Evolutionary conservation across 2,797 vertebrate genomes (phyloP).

Genomic region (Cephalopachus bancanus): DNA sequence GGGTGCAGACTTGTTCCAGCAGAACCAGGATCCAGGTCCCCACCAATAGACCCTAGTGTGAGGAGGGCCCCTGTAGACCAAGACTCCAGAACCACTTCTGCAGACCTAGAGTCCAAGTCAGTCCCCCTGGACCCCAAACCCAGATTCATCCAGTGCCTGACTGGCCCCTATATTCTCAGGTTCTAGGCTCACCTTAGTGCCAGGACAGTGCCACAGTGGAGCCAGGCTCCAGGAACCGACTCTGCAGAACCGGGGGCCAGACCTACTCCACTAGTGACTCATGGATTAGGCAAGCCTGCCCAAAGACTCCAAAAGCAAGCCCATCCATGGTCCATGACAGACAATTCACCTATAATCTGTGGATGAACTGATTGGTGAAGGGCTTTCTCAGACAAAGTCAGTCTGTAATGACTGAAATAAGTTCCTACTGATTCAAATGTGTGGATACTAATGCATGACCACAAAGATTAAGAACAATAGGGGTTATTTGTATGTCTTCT

Average conservation of each 20-base stretch:
- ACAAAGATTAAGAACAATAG: not conserved
- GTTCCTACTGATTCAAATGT: not conserved
- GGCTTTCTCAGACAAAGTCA: not conserved
- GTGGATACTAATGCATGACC: not conserved
- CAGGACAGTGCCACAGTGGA: not conserved
- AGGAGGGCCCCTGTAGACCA: not conserved
- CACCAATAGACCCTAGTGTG: not conserved
- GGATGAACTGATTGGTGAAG: not conserved
- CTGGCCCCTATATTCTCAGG: not conserved
- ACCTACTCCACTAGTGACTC: not conserved
- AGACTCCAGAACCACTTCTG: not conserved
- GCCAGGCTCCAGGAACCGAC: not conserved
- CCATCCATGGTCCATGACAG: not conserved
- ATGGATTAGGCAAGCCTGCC: not conserved
- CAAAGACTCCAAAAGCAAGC: not conserved
- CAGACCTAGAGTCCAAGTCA: not conserved
- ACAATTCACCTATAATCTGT: not conserved
- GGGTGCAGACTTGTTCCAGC: no score
- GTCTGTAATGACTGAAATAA: not conserved
- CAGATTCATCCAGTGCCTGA: not conserved
- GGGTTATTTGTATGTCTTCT: no score
- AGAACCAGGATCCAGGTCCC: no score
- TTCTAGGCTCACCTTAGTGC: not conserved
- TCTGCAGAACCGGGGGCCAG: not conserved
- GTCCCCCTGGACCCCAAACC: fast-evolving